Evolutionary conservation across 2,113 vertebrate species (phyloP).

Genomic region (Sminthopsis crassicaudata): DNA sequence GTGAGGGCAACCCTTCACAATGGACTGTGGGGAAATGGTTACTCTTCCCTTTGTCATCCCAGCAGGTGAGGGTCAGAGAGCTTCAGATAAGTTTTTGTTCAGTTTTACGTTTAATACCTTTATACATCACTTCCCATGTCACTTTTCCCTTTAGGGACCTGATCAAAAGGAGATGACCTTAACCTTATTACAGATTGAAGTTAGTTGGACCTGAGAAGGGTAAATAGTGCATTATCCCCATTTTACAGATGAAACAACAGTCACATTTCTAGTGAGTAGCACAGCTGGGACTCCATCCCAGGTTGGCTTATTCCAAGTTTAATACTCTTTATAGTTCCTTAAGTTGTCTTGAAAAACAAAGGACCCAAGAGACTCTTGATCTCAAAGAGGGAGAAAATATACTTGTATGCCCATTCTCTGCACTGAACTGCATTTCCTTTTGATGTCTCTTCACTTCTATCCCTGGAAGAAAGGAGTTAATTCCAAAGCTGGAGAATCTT

Average conservation of each 20-base stretch:
- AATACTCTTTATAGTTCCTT: background rate
- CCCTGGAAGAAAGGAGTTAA: background rate
- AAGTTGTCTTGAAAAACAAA: background rate
- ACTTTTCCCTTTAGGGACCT: background rate
- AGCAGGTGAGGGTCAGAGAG: background rate
- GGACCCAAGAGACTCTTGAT: background rate
- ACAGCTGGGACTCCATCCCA: background rate
- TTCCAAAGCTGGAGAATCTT: background rate
- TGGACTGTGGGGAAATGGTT: background rate
- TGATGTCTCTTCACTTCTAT: background rate
- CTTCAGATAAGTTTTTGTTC: background rate
- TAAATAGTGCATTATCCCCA: background rate
- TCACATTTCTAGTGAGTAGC: background rate
- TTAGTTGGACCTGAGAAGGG: background rate
- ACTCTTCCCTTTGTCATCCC: background rate
- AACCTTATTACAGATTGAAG: background rate
- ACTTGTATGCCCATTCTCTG: background rate
- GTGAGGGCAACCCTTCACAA: background rate
- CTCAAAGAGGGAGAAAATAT: background rate
- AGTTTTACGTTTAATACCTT: background rate
- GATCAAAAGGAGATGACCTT: background rate
- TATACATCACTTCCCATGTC: background rate
- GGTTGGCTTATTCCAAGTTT: background rate
- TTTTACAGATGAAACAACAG: background rate
- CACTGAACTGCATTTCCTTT: background rate